Conservation (phyloP, 2,113 vertebrate genomes). For the Gopherus flavomarginatus region DNA sequence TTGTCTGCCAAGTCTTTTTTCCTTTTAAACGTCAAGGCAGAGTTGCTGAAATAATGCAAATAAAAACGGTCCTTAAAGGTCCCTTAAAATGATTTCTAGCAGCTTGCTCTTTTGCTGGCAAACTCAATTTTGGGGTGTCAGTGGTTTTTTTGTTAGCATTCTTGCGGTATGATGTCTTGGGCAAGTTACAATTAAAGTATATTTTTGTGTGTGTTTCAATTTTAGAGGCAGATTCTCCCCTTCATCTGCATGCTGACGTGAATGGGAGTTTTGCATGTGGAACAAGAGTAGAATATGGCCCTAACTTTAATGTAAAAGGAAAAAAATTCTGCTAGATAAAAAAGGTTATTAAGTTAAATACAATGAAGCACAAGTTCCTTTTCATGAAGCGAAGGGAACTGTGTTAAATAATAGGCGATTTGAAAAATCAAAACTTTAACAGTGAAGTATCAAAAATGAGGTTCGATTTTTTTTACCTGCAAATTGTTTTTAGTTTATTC, state of each 20-base stretch:
- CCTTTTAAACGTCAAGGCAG: constrained; percentile 61
- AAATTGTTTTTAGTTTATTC: neutral
- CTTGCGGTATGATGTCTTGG: neutral
- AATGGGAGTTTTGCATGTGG: neutral
- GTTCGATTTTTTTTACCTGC: neutral
- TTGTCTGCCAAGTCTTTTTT: constrained; percentile 69
- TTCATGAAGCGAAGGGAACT: neutral
- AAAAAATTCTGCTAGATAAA: neutral
- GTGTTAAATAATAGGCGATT: neutral
- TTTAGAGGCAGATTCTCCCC: neutral
- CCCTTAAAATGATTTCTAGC: constrained; percentile 43
- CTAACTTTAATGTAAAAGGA: neutral
- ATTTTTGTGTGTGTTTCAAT: neutral
- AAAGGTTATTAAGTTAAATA: neutral
- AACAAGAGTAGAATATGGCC: neutral
- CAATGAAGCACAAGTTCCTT: neutral
- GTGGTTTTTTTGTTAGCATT: neutral
- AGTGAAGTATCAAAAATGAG: neutral
- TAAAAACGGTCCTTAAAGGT: constrained; percentile 34
- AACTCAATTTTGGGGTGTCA: constrained; percentile 1
- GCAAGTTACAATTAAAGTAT: constrained; percentile 33
- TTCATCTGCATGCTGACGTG: neutral
- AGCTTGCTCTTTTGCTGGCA: constrained; percentile 34
- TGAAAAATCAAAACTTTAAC: neutral
- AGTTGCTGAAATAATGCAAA: constrained; percentile 66